Evolutionary conservation across 2,888 invertebrate genomes (phyloP), one percentile per base, ranked within the genome.

Genomic region (Marronus borbonicus): DNA sequence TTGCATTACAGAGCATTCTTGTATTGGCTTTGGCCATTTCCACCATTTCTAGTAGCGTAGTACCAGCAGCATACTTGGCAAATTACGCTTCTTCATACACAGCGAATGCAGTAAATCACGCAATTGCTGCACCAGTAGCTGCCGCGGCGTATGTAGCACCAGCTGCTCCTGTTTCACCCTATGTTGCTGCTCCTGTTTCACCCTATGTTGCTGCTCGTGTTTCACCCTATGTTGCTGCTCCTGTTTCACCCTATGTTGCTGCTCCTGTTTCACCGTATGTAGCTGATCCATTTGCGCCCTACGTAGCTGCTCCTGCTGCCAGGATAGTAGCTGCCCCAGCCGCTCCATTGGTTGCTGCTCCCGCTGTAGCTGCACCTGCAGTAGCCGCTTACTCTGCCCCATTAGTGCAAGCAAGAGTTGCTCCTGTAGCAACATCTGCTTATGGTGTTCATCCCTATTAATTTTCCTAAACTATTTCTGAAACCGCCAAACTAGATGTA

Each of bases 41-140:
- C 36, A 77, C 83, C 77, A 84, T 86, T 79, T 83, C 84, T 81
- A 88, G 86, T 83, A 87, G 87, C 81, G 75, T 86, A n/a, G 87
- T 83, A 88, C 88, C 89, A 14, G 92, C 93, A 3, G 90, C 92
- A 74, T 91, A 91, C 77, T 90, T 94, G 3, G 93, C 94, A 0
- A 94, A 95, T 2, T 94, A 94, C 83, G 94, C 95, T 75, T 92
- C 91, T 83, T 94, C 94, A 14, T 95, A 94, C 88, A 94, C 94
- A 79, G 94, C 94, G 0, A 94, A 94, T 83, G 90, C 93, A 24
- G 90, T 95, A 77, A 94, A 94, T 88, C 95, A 95, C 83, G 94
- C 94, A 0, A 91, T 94, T 3, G 94, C 94, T 31, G 90, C 93
- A 10, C 94, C 94, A 0, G 84, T 86, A 1, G 81, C 88, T 28